Conservation (phyloP, 2,888 invertebrate genomes). For the Nomada fabriciana region DNA sequence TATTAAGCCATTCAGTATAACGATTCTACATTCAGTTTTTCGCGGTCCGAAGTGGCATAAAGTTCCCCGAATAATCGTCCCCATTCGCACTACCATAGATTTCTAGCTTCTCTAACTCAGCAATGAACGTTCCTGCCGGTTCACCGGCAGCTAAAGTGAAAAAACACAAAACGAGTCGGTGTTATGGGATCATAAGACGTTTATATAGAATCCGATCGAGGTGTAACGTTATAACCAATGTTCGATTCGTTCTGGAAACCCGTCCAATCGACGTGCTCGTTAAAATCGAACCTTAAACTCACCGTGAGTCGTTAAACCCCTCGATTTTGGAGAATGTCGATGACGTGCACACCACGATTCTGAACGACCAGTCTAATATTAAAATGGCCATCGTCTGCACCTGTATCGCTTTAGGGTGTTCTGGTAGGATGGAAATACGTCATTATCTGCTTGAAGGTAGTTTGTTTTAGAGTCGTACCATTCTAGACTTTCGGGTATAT, state of each 20-base stretch:
- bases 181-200: constrained; percentile 18
- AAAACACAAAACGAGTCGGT: constrained; percentile 11
- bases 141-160: background rate
- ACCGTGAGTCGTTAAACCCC: background rate
- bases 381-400: no score
- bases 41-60: background rate
- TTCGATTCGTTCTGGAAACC: background rate
- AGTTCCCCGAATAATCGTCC: constrained; percentile 6
- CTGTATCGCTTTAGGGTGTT: background rate
- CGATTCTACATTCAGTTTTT: background rate
- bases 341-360: background rate
- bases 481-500: no score
- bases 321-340: background rate
- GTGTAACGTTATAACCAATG: constrained; percentile 3
- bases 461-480: background rate
- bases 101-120: background rate
- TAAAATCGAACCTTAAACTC: constrained; percentile 13
- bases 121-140: background rate
- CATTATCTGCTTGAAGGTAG: background rate
- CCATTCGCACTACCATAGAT: background rate
- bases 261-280: background rate
- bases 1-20: background rate
- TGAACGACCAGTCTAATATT: background rate
- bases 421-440: background rate
- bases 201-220: constrained; percentile 5